These are phyloP conservation scores for Pandemis cinnamomeana DNA, from an alignment of 2,888 invertebrate genomes.

Conservation along the genomic window DNA sequence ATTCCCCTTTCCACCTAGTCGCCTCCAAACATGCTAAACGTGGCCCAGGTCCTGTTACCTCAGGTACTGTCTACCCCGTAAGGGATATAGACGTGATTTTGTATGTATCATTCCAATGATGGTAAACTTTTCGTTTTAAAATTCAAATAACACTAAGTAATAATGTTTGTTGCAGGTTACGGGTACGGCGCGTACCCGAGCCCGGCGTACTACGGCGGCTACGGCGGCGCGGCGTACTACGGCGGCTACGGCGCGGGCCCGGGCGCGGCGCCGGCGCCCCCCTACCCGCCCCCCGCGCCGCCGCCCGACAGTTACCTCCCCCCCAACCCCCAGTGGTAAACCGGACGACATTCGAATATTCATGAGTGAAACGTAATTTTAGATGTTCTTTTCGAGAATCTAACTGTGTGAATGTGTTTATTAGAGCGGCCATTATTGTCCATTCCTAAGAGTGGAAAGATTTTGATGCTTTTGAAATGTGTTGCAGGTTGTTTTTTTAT, in stretches of 20 bases:
- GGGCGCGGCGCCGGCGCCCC: constrained; percentile 59
- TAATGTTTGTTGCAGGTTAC: constrained; percentile 60
- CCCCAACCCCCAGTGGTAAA: constrained; percentile 77
- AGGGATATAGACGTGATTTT: too few species aligned
- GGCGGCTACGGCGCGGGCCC: constrained; percentile 65
- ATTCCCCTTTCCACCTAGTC: too few species aligned
- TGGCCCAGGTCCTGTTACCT: too few species aligned
- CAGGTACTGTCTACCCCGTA: too few species aligned
- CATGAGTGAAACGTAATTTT: constrained; percentile 44
- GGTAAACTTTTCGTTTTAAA: neutral
- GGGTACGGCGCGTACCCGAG: constrained; percentile 75
- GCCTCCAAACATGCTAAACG: too few species aligned
- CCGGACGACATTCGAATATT: constrained; percentile 35
- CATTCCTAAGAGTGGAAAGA: constrained; percentile 37
- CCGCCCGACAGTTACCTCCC: constrained; percentile 65
- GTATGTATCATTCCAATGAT: neutral
- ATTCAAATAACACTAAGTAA: neutral
- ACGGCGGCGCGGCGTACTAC: constrained; percentile 81
- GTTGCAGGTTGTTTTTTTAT: constrained; percentile 22
- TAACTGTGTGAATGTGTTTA: constrained; percentile 45
- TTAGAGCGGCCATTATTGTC: constrained; percentile 34
- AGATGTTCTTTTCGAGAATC: constrained; percentile 38
- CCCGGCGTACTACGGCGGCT: constrained; percentile 83
- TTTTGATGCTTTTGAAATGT: constrained; percentile 42
- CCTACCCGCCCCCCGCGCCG: constrained; percentile 49